Evolutionary conservation across 2,888 invertebrate genomes (phyloP).

Genomic region (Chouioia cunea): DNA sequence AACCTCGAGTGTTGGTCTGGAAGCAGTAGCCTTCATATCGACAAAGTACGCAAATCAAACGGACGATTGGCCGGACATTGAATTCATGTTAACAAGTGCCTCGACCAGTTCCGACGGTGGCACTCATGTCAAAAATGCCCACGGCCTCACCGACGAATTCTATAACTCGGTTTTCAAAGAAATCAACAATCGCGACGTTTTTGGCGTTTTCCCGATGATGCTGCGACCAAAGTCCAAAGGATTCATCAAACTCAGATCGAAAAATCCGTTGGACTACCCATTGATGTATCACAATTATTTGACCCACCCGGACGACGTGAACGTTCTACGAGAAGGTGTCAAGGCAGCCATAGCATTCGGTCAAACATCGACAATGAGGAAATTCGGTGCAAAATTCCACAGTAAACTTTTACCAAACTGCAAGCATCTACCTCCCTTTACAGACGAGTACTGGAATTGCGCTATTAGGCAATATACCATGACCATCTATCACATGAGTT

Average conservation of each 20-base stretch:
- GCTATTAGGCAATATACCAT: slow-evolving; percentile 88
- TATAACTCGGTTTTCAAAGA: slow-evolving; percentile 81
- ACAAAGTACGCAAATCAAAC: slow-evolving; percentile 89
- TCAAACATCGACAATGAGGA: slow-evolving; percentile 82
- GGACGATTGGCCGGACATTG: slow-evolving; percentile 93
- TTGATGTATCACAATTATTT: slow-evolving; percentile 92
- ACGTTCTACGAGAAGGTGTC: slow-evolving; percentile 86
- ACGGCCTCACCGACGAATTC: slow-evolving; percentile 85
- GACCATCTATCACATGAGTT: slow-evolving; percentile 89
- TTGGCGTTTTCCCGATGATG: slow-evolving; percentile 90
- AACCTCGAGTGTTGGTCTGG: slow-evolving; percentile 88
- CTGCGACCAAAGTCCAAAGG: slow-evolving; percentile 90
- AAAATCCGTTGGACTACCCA: slow-evolving; percentile 82
- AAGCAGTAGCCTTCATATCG: slow-evolving; percentile 88
- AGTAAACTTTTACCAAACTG: slow-evolving; percentile 84
- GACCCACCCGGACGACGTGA: slow-evolving; percentile 86
- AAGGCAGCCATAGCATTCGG: slow-evolving; percentile 87
- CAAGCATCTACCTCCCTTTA: slow-evolving; percentile 80
- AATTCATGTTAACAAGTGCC: slow-evolving; percentile 89
- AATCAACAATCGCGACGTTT: slow-evolving; percentile 81
- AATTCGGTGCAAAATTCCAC: slow-evolving; percentile 84
- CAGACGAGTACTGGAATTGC: slow-evolving; percentile 91
- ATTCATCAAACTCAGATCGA: slow-evolving; percentile 77
- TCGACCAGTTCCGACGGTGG: slow-evolving; percentile 89
- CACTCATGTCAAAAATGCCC: slow-evolving; percentile 82